A percentile compares a stretch with the other conserved stretches of the same genome.
phyloP scores from a whole-genome alignment of 2,797 vertebrate genomes.

The Bovichtus diacanthus region DNA sequence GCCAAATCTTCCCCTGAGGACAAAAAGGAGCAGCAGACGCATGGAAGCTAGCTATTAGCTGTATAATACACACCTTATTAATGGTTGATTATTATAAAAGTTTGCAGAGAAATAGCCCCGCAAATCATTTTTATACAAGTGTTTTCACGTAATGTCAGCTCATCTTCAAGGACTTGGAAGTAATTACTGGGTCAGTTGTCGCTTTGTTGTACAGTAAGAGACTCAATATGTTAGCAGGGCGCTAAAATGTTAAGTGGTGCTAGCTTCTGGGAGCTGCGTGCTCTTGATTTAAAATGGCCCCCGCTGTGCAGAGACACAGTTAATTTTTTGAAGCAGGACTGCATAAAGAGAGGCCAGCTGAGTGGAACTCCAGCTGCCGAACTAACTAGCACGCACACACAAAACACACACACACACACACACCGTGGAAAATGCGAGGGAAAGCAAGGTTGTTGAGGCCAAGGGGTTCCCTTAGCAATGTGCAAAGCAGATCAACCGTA shows the following conservation, averaged over 20 bases:
- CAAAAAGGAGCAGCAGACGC: slow-evolving; percentile 62
- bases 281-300: slow-evolving; percentile 74
- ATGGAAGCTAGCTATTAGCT: slow-evolving; percentile 61
- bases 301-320: slow-evolving; percentile 80
- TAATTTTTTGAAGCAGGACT: slow-evolving; percentile 83
- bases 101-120: slow-evolving; percentile 27
- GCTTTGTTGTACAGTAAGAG: slow-evolving; percentile 30
- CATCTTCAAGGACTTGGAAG: slow-evolving; percentile 40
- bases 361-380: slow-evolving; percentile 84
- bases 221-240: slow-evolving; percentile 21
- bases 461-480: slow-evolving; percentile 69
- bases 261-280: slow-evolving; percentile 63
- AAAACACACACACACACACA: slow-evolving; percentile 40
- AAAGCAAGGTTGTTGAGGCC: slow-evolving; percentile 59
- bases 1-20: slow-evolving; percentile 79
- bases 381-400: slow-evolving; percentile 33
- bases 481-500: slow-evolving; percentile 67
- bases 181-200: slow-evolving; percentile 41
- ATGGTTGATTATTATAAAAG: slow-evolving; percentile 55
- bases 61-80: slow-evolving; percentile 52
- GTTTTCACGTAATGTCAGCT: slow-evolving; percentile 30
- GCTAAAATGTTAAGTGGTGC: slow-evolving; percentile 63
- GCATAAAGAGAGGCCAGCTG: slow-evolving; percentile 80
- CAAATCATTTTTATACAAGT: slow-evolving; percentile 52
- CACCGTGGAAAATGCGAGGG: slow-evolving; percentile 72